Conservation (phyloP, 30 jellyfish, hydroid and myxozoan species). For the Sanderia malayensis region DNA sequence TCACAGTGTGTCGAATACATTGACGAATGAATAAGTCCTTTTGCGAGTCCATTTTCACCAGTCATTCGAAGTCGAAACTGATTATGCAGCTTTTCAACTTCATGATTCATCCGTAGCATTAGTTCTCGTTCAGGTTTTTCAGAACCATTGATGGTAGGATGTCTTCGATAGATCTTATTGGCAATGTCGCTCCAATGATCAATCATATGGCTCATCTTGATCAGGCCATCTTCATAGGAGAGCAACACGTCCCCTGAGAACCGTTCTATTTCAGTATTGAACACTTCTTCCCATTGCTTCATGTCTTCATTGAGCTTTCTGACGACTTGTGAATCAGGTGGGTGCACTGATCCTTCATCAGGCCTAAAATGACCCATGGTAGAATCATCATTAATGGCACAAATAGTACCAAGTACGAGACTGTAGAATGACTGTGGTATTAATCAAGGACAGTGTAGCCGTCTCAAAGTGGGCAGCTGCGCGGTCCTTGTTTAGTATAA, state of each 20-base stretch:
- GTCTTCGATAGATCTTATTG: conserved; percentile 50
- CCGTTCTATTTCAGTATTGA: conserved; percentile 77
- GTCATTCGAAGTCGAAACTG: conserved; percentile 76
- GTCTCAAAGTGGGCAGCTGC: too few species aligned
- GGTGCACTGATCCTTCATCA: conserved; percentile 76
- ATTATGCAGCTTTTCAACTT: conserved; percentile 69
- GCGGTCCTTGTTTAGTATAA: too few species aligned
- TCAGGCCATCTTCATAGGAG: conserved; percentile 78
- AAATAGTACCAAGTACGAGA: too few species aligned
- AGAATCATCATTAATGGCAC: too few species aligned
- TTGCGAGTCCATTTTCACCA: conserved; percentile 95
- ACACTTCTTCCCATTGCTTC: conserved; percentile 87
- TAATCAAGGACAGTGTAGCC: too few species aligned
- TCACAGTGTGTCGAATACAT: conserved; percentile 74
- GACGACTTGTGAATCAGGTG: conserved; percentile 40
- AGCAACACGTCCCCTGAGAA: conserved; percentile 88
- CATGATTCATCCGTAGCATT: conserved; percentile 63
- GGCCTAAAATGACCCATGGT: conserved; percentile 54
- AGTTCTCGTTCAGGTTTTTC: conserved; percentile 61
- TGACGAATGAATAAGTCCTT: conserved; percentile 64
- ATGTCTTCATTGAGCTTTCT: conserved; percentile 49
- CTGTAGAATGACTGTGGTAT: too few species aligned
- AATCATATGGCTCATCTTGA: conserved; percentile 54
- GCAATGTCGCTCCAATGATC: conserved; percentile 82
- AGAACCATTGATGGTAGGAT: conserved; percentile 40